Conservation (phyloP, 2,888 invertebrate species). For the Aelia acuminata region DNA sequence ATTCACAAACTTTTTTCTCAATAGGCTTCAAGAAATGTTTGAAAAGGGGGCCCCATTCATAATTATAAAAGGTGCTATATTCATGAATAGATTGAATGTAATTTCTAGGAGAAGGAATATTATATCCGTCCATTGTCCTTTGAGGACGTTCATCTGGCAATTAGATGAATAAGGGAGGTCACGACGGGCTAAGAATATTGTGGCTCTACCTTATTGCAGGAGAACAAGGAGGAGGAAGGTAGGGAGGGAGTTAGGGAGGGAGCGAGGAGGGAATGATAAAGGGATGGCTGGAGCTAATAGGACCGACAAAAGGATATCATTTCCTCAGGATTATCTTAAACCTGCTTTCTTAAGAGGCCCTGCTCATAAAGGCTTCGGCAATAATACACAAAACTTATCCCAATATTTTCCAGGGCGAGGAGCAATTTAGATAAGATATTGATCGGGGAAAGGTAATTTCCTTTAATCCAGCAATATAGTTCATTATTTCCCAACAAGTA, state of each 20-base stretch:
- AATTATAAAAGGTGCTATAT: background rate
- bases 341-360: background rate
- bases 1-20: no score
- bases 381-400: background rate
- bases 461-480: no score
- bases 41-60: background rate
- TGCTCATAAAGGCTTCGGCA: background rate
- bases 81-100: background rate
- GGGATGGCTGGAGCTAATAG: background rate
- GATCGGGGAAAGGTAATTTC: no score
- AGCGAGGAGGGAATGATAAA: background rate
- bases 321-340: background rate
- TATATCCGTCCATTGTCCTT: background rate
- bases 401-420: no score
- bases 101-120: background rate
- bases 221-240: no score
- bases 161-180: background rate
- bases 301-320: slow-evolving; percentile 16
- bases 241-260: no score
- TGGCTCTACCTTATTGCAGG: background rate
- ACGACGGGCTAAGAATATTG: background rate
- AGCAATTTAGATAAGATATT: no score
- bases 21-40: no score
- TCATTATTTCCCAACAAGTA: no score
- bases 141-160: background rate